phyloP scores from a whole-genome alignment of 1,140 invertebrate species.

The Sycophaga agraensis region DNA sequence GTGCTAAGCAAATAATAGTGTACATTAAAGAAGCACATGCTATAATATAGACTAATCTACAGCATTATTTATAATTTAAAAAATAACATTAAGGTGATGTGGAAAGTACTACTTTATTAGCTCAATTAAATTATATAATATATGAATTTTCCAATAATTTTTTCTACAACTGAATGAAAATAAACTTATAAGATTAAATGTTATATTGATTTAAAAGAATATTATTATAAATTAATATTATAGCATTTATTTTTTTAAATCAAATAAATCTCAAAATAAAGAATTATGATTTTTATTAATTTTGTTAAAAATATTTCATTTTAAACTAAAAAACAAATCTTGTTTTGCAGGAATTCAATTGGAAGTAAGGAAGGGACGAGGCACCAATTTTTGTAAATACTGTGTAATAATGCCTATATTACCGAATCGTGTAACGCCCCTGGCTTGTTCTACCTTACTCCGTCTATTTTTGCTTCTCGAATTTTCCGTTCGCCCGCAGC shows the following conservation, averaged over 20 bases:
- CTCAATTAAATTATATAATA: too few species aligned
- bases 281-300: neutral
- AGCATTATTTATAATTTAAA: neutral
- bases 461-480: conserved; percentile 12
- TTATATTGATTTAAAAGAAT: too few species aligned
- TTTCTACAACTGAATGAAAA: too few species aligned
- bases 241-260: neutral
- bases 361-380: conserved; percentile 35
- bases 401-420: conserved; percentile 49
- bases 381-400: conserved; percentile 49
- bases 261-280: neutral
- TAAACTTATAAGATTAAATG: too few species aligned
- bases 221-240: neutral
- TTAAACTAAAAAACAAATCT: too few species aligned
- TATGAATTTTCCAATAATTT: too few species aligned
- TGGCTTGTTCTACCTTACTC: conserved; percentile 36
- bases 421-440: conserved; percentile 29
- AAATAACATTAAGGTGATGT: neutral
- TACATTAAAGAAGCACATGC: conserved; percentile 11
- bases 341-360: conserved; percentile 46
- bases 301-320: neutral
- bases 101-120: neutral
- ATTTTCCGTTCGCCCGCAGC: neutral
- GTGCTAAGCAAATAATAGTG: conserved; percentile 24
- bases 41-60: conserved; percentile 4